Percentiles rank a stretch among this genome's conserved stretches.
Conservation (phyloP, 2,888 invertebrate genomes). For the Bombylius major region DNA sequence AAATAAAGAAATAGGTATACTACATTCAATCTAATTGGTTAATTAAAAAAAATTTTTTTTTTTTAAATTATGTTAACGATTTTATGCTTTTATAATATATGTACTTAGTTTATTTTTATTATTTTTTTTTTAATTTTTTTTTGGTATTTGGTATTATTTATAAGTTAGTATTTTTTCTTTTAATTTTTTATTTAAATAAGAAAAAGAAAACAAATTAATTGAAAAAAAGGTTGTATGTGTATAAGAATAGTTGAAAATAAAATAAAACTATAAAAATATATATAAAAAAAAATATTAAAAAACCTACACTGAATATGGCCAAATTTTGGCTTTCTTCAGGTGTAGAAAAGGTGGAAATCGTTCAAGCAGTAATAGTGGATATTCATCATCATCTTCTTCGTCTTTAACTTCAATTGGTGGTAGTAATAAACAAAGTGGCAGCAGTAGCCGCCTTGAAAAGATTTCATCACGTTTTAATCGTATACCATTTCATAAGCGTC, state of each 20-base stretch:
- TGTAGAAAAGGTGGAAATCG: slow-evolving; percentile 20
- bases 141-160: slow-evolving; percentile 7
- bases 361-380: slow-evolving; percentile 5
- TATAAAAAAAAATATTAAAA: slow-evolving; percentile 1
- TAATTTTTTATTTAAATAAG: neutral
- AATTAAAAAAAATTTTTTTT: too few species aligned
- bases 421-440: slow-evolving; percentile 9
- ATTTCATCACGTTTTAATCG: slow-evolving; percentile 39
- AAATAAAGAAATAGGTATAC: too few species aligned
- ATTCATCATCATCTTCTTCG: slow-evolving; percentile 9
- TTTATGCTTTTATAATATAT: too few species aligned
- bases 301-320: slow-evolving; percentile 14
- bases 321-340: slow-evolving; percentile 18
- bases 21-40: too few species aligned
- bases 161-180: neutral
- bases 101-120: too few species aligned
- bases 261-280: neutral
- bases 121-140: neutral
- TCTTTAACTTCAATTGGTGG: slow-evolving; percentile 8
- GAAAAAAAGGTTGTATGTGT: neutral
- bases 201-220: neutral
- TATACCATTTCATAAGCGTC: slow-evolving; percentile 49
- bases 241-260: too few species aligned
- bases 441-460: slow-evolving; percentile 30
- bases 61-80: too few species aligned